Evolutionary conservation across 1,140 invertebrate genomes (phyloP), one percentile per base, ranked within the genome.

Genomic region (Cotesia typhae): DNA sequence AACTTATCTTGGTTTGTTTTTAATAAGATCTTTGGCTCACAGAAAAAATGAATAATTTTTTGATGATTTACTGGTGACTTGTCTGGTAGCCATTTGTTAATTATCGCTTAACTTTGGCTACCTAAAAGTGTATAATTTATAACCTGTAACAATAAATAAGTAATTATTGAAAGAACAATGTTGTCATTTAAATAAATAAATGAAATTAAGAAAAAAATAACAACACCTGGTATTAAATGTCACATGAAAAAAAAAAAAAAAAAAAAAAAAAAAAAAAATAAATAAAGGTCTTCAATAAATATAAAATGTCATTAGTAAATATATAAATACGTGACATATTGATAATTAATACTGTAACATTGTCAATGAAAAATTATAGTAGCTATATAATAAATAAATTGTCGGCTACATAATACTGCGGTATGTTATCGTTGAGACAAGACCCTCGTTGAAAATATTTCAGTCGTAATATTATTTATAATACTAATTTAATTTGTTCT

Each of bases 351-450:
- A 59, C 3, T 59, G 4, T 3, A 59, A 59, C 7, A 59, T 59
- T 36, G 57, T 59, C 57, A 59, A 59, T 59, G 4, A 59, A 59
- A 59, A 59, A 20, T 59, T 5, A 9, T 35, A 7, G 4, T 59
- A 59, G 14, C 57, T 17, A 17, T 59, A 59, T 20, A 59, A 28
- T 59, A 47, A 47, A 47, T 59, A 59, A 28, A 59, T 17, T 20
- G 57, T 59, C 57, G 57, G 57, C 57, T 59, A 59, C 14, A 59
- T 20, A 28, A 59, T 47, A 47, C 41, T 47, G 17, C 7, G 20
- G 57, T 20, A 59, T 59, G 57, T 59, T 59, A 59, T 59, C 57
- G 28, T 59, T 36, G 14, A 59, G 17, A 59, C 17, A 59, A 59
- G 57, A 59, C 41, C 41, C 41, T 47, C 6, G 41, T 47, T 9